Conservation (phyloP, 2,797 vertebrate species). For the Hirundo rustica region DNA sequence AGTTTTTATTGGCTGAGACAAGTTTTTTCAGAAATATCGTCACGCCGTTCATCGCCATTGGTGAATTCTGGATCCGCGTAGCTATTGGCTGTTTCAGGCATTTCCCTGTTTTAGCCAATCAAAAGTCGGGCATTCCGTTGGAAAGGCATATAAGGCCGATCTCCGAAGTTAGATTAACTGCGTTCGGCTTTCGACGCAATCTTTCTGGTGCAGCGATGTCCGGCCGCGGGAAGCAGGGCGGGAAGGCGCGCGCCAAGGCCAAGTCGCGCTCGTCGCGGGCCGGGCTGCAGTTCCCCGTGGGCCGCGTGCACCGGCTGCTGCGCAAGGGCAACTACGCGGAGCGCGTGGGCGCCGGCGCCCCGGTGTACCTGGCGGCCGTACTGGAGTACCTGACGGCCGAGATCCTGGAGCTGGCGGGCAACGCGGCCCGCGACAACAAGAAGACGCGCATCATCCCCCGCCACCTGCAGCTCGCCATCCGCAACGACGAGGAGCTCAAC, state of each 20-base stretch:
- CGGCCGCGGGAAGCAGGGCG: not conserved
- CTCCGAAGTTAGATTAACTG: no score
- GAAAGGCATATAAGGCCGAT: no score
- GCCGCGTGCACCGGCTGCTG: constrained; percentile 24
- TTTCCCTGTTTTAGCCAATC: no score
- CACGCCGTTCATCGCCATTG: no score
- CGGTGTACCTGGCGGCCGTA: constrained; percentile 75
- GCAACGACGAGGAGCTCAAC: constrained; percentile 95
- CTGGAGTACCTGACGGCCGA: constrained; percentile 78
- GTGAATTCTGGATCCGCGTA: no score
- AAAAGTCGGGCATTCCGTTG: no score
- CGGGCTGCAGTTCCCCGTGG: constrained; percentile 67
- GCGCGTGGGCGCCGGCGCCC: constrained; percentile 31
- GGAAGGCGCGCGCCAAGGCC: not conserved
- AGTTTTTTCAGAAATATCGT: no score
- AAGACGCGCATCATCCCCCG: constrained; percentile 92
- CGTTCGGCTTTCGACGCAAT: no score
- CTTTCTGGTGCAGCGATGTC: not conserved
- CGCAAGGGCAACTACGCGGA: constrained; percentile 70
- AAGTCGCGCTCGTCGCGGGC: constrained; percentile 70
- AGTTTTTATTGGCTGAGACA: no score
- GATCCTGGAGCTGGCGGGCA: constrained; percentile 79
- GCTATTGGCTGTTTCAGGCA: no score
- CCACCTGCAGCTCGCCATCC: constrained; percentile 78
- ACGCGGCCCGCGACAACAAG: constrained; percentile 85